Conservation (phyloP, 2,113 vertebrate genomes). For the Indicator indicator region DNA sequence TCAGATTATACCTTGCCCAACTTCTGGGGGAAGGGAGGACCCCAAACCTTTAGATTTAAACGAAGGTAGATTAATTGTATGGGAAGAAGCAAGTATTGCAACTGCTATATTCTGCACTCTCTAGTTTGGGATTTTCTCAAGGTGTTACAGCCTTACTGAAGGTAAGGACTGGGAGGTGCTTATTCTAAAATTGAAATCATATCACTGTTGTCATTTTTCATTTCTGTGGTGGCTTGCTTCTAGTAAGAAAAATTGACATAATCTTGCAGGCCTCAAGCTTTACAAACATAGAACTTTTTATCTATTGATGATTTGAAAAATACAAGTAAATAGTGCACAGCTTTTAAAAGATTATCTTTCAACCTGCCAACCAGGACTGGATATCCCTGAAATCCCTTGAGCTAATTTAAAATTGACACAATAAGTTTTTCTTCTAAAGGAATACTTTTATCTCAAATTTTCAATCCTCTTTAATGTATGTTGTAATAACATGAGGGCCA, state of each 20-base stretch:
- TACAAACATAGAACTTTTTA: not conserved
- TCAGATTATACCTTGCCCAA: not conserved
- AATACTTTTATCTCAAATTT: not conserved
- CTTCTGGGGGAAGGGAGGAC: not conserved
- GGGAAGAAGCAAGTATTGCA: not conserved
- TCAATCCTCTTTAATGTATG: not conserved
- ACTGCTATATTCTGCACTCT: not conserved
- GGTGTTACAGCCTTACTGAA: not conserved
- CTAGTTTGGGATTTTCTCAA: not conserved
- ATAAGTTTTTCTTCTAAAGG: not conserved
- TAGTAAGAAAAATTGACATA: not conserved
- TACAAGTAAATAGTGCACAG: not conserved
- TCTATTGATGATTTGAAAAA: not conserved
- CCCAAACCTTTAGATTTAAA: not conserved
- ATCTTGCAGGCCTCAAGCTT: not conserved
- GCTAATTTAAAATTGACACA: not conserved
- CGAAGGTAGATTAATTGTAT: not conserved
- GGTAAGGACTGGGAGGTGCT: fast-evolving
- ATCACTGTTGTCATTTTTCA: not conserved
- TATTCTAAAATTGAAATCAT: not conserved
- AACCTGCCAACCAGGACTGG: not conserved
- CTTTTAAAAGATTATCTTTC: not conserved
- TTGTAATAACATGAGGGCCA: not conserved
- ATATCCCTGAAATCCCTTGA: not conserved
- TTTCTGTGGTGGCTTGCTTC: not conserved